phyloP scores from a whole-genome alignment of 64 coral and sea anemone genomes.

The Exaiptasia diaphana region DNA sequence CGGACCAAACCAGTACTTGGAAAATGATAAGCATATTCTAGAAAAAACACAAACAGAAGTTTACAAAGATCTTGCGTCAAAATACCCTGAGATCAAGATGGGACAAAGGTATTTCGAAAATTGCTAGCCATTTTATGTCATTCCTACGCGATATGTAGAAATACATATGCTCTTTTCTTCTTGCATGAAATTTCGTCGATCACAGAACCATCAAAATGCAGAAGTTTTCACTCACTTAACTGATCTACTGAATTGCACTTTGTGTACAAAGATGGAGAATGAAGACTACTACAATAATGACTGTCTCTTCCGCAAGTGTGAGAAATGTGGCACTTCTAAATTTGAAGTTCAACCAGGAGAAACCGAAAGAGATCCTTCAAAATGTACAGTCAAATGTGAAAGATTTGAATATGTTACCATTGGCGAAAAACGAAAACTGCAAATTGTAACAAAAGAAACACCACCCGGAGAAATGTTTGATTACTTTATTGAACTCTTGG shows the following conservation, averaged over 20 bases:
- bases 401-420: constrained; percentile 56
- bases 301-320: constrained; percentile 34
- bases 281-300: background rate
- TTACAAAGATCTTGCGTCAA: constrained; percentile 24
- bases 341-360: constrained; percentile 26
- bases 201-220: background rate
- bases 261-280: constrained; percentile 28
- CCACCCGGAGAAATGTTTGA: constrained; percentile 50
- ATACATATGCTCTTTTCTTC: constrained; percentile 16
- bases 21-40: constrained; percentile 26
- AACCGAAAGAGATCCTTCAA: background rate
- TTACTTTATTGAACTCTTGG: constrained; percentile 14
- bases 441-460: constrained; percentile 8
- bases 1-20: constrained; percentile 11
- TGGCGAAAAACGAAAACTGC: background rate
- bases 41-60: constrained; percentile 53
- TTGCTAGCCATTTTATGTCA: constrained; percentile 30
- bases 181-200: constrained; percentile 53
- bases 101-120: constrained; percentile 40
- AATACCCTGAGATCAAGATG: constrained; percentile 19
- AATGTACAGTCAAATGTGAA: constrained; percentile 18
- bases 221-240: constrained; percentile 9
- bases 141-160: constrained; percentile 29
- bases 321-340: constrained; percentile 22
- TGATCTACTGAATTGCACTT: background rate